phyloP scores from a whole-genome alignment of 2,888 invertebrate species.

The Mythimna ferrago region DNA sequence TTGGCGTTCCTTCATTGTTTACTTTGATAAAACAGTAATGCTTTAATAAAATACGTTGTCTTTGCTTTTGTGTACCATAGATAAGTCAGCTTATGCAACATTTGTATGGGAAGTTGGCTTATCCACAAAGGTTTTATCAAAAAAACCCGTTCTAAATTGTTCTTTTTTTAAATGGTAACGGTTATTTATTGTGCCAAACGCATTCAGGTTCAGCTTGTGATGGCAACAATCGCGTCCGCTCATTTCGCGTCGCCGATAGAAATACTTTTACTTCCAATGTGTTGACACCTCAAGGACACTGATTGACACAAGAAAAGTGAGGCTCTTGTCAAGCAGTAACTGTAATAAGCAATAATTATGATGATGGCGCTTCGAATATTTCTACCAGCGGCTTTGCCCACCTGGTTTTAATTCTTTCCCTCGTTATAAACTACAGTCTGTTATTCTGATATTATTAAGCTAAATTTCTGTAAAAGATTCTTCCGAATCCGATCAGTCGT shows the following conservation, averaged over 20 bases:
- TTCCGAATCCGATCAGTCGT: no score
- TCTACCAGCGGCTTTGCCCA: no score
- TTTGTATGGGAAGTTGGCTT: neutral
- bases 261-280: neutral
- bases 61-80: slow-evolving; percentile 15
- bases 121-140: neutral
- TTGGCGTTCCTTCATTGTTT: slow-evolving; percentile 29
- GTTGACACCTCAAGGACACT: neutral
- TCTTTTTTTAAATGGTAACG: neutral
- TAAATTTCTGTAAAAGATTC: no score
- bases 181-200: neutral
- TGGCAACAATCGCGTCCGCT: neutral
- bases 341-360: neutral
- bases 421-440: no score
- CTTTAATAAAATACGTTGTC: slow-evolving; percentile 25
- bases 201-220: neutral
- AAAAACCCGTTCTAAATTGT: neutral
- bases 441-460: no score
- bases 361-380: no score
- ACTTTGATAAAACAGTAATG: slow-evolving; percentile 44
- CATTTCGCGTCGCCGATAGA: no score
- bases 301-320: neutral
- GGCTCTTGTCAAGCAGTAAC: neutral
- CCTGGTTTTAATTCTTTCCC: no score
- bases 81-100: slow-evolving; percentile 17